phyloP scores from a whole-genome alignment of 2,113 vertebrate genomes.

The Phyllopteryx taeniolatus region DNA sequence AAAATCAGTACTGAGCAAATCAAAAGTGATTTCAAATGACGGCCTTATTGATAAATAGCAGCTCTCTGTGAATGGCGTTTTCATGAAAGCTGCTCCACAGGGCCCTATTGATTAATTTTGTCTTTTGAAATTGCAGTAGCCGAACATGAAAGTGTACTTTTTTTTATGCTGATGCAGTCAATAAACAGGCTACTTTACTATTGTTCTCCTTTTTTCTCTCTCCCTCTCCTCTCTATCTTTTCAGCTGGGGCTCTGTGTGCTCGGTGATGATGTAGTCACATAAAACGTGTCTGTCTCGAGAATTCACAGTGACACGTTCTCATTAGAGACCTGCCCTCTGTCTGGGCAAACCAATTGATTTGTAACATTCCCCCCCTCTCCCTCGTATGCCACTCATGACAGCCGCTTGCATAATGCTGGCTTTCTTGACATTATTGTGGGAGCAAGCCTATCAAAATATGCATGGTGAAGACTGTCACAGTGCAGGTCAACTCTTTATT shows the following conservation, averaged over 20 bases:
- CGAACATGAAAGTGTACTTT: constrained; percentile 37
- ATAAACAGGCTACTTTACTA: constrained; percentile 44
- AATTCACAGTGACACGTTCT: constrained; percentile 43
- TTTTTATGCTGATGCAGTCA: constrained; percentile 51
- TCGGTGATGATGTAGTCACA: constrained; percentile 13
- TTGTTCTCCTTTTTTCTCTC: constrained; percentile 17
- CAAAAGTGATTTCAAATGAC: constrained; percentile 51
- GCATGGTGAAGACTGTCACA: constrained; percentile 30
- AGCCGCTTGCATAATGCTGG: constrained; percentile 31
- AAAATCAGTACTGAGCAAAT: constrained; percentile 15
- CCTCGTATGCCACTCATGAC: constrained; percentile 32
- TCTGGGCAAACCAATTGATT: constrained; percentile 30
- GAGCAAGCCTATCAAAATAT: not conserved
- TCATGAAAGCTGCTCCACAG: constrained; percentile 48
- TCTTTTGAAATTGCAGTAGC: constrained; percentile 52
- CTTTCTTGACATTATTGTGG: constrained; percentile 8
- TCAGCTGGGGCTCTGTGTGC: constrained; percentile 18
- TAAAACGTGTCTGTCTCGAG: constrained; percentile 35
- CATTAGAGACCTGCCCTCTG: constrained; percentile 32
- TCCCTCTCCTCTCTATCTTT: constrained; percentile 17
- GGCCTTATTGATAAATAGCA: constrained; percentile 56
- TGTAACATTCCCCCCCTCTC: constrained; percentile 22
- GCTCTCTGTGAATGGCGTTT: constrained; percentile 41
- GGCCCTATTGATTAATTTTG: constrained; percentile 58
- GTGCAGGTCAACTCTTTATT: constrained; percentile 31